phyloP scores from a whole-genome alignment of 2,888 invertebrate species.

The Dryadula phaetusa region DNA sequence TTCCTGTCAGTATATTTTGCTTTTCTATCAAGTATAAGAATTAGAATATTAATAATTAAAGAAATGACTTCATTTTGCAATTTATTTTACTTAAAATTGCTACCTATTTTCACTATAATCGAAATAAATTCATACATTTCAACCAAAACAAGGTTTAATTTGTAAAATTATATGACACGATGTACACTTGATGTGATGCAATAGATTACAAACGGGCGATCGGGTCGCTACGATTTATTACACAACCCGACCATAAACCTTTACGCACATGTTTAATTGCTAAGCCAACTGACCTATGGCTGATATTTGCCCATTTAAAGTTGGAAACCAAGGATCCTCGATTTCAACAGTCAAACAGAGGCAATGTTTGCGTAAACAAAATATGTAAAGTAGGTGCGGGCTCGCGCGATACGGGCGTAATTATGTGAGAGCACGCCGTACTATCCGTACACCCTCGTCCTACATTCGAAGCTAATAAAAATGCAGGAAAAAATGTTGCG shows the following conservation, averaged over 20 bases:
- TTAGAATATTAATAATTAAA: too few species aligned
- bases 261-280: slow-evolving; percentile 59
- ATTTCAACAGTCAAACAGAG: slow-evolving; percentile 80
- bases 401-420: slow-evolving; percentile 76
- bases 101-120: too few species aligned
- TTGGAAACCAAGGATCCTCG: slow-evolving; percentile 67
- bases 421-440: slow-evolving; percentile 78
- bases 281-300: slow-evolving; percentile 57
- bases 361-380: slow-evolving; percentile 79
- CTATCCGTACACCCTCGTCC: slow-evolving; percentile 67
- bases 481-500: slow-evolving; percentile 74
- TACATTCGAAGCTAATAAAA: slow-evolving; percentile 78
- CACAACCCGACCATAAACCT: slow-evolving; percentile 46
- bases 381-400: slow-evolving; percentile 82
- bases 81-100: not conserved
- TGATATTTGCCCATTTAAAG: slow-evolving; percentile 60
- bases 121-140: not conserved
- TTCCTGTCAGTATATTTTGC: too few species aligned
- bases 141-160: not conserved
- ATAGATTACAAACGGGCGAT: slow-evolving; percentile 19
- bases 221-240: slow-evolving; percentile 34
- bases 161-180: slow-evolving; percentile 7
- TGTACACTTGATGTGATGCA: slow-evolving; percentile 3
- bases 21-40: too few species aligned
- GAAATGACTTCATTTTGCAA: not conserved